phyloP scores from a whole-genome alignment of 2,113 vertebrate species.

The Anolis carolinensis region DNA sequence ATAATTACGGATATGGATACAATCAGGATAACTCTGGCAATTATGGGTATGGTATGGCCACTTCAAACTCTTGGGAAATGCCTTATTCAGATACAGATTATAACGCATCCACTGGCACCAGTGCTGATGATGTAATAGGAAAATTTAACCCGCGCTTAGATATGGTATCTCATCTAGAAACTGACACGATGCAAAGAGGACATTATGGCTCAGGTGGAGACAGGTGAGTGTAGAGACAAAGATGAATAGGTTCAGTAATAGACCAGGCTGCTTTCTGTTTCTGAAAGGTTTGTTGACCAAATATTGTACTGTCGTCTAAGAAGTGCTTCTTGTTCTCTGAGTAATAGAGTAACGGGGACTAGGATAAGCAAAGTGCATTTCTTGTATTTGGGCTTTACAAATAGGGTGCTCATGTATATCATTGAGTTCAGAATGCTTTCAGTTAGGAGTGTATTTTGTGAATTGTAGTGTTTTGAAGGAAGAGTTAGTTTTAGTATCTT shows the following conservation, averaged over 20 bases:
- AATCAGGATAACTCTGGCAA: constrained; percentile 70
- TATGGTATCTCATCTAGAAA: constrained; percentile 79
- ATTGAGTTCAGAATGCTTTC: not conserved
- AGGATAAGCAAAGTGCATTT: not conserved
- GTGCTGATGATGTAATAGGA: constrained; percentile 82
- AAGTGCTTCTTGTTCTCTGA: not conserved
- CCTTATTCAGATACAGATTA: constrained; percentile 67
- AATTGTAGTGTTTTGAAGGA: not conserved
- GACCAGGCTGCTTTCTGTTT: constrained; percentile 2
- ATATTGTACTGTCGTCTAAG: not conserved
- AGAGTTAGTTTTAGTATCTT: not conserved
- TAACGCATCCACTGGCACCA: constrained; percentile 65
- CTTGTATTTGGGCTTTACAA: not conserved
- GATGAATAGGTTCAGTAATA: constrained; percentile 14
- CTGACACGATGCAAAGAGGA: constrained; percentile 69
- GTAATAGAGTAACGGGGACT: not conserved
- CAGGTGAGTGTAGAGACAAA: constrained; percentile 60
- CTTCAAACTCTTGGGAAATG: constrained; percentile 76
- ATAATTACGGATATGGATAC: constrained; percentile 76
- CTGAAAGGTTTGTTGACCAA: not conserved
- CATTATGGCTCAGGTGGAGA: constrained; percentile 70
- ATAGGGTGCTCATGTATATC: not conserved
- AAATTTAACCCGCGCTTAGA: constrained; percentile 91
- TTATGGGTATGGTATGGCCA: constrained; percentile 73
- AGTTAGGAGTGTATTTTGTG: not conserved